Base-by-base conservation (phyloP, 1,140 invertebrate genomes). In the Mya arenaria region DNA sequence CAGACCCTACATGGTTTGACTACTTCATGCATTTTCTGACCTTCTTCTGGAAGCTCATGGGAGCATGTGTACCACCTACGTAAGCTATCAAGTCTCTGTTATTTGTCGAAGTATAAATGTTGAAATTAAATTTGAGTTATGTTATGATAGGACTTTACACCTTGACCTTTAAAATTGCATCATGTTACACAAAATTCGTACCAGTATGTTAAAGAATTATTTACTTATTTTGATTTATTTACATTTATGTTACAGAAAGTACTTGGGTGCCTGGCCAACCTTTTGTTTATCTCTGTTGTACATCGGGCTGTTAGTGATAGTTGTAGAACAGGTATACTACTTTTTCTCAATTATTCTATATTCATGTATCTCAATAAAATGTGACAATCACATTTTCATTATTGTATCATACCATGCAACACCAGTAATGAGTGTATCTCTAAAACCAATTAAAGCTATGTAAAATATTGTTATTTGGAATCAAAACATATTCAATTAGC, bases 261-360 rank as follows among this genome's bases (percentile, higher is more conserved):
- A 86, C 36, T 90, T 92, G 32, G 94, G 94, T 62, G 95, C 95
- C 1, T 95, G 94, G 95, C 85, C 95, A 36, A 94, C 94, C 39
- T 95, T 95, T 91, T 86, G 95, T 52, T 88, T 93, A 4, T 95
- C 95, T 0, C 87, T 95, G 28, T 68, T 87, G 4, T 90, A 93
- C 55, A 95, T 95, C 89, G 95, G 94, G 74, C 5, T 94, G 1
- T 89, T 95, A 36, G 95, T 95, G 25, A 94, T 94, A 19, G 92
- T 95, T 74, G 93, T 95, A 56, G 94, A 95, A 58, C 89, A 90
- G 86, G 90, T 91, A 87, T n/a, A n/a, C n/a, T n/a, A n/a, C n/a
- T n/a, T n/a, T n/a, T n/a, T n/a, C n/a, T n/a, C n/a, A n/a, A n/a
- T n/a, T n/a, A n/a, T n/a, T n/a, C n/a, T n/a, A n/a, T n/a, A n/a